Evolutionary conservation across 37 sponge, comb jelly and placozoan genomes (phyloP), one percentile per base, ranked within the genome.

Genomic region (Agelas oroides): DNA sequence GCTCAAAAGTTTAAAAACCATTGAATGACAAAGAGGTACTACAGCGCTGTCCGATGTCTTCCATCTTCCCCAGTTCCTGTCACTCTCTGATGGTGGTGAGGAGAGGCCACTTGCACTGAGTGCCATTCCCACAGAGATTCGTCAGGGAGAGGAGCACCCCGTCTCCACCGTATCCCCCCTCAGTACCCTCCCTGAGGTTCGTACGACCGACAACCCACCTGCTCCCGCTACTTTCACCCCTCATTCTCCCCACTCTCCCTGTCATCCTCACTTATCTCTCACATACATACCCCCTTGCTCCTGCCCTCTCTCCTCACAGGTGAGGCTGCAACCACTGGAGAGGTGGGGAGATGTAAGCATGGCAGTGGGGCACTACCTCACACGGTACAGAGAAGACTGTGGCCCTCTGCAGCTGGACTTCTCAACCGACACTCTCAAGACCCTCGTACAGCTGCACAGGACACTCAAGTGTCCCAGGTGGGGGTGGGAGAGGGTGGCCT

Each of bases 401-500:
- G 84, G 76, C 53, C 27, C 53, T 12, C 54, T 84, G 53, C 53
- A 72, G 33, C 65, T 96, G 14, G 70, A 75, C 17, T 75, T 92
- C 65, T 92, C 91, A 28, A 77, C 79, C 63, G 65, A 82, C 55
- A 78, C 58, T 64, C 33, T 92, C 53, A 53, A 72, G 18, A 67
- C 76, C 59, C 59, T 96, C 64, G 76, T 85, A 31, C 63, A 79
- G 35, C 63, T 96, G 5, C 93, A 93, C 69, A 65, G 96, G 25
- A 82, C 93, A 41, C 73, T 96, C 46, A 90, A 71, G 31, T 81
- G 83, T 41, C 65, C 87, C 34, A 88, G 80, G 94, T 93, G 53
- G 3, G n/a, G n/a, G n/a, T n/a, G n/a, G n/a, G n/a, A n/a, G n/a
- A n/a, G n/a, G n/a, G n/a, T n/a, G n/a, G n/a, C n/a, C n/a, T n/a